Conservation (phyloP, 53 echinoderm and acorn worm genomes). For the Echinometra lucunter region DNA sequence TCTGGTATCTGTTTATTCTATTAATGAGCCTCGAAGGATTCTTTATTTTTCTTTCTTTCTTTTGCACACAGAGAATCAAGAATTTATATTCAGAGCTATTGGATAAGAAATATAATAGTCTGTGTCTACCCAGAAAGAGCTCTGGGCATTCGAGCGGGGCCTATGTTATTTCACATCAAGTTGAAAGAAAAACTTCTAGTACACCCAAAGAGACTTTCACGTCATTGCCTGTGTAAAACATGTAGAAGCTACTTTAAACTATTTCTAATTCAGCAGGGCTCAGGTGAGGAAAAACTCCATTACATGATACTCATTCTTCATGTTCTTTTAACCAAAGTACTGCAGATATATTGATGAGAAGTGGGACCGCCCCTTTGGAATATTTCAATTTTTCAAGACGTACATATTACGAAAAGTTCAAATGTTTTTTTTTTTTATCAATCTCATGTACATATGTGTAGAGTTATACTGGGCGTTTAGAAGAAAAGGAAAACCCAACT, state of each 20-base stretch:
- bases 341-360: no score
- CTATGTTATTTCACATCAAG: slow-evolving; percentile 6
- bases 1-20: slow-evolving; percentile 93
- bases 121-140: neutral
- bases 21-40: slow-evolving; percentile 87
- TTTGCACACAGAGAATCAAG: slow-evolving; percentile 83
- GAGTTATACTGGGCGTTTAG: no score
- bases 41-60: slow-evolving; percentile 89
- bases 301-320: no score
- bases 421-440: no score
- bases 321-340: no score
- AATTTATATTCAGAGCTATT: slow-evolving; percentile 62
- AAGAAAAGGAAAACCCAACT: no score
- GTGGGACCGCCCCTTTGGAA: no score
- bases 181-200: neutral
- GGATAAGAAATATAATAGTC: neutral
- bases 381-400: no score
- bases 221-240: neutral
- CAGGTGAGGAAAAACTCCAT: no score
- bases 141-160: neutral
- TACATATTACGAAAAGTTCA: no score
- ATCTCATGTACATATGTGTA: no score
- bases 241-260: neutral
- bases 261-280: no score
- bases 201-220: neutral